A percentile compares a stretch with the other conserved stretches of the same genome.
phyloP scores from a whole-genome alignment of 2,888 invertebrate species.

The Metopia argyrocephala region DNA sequence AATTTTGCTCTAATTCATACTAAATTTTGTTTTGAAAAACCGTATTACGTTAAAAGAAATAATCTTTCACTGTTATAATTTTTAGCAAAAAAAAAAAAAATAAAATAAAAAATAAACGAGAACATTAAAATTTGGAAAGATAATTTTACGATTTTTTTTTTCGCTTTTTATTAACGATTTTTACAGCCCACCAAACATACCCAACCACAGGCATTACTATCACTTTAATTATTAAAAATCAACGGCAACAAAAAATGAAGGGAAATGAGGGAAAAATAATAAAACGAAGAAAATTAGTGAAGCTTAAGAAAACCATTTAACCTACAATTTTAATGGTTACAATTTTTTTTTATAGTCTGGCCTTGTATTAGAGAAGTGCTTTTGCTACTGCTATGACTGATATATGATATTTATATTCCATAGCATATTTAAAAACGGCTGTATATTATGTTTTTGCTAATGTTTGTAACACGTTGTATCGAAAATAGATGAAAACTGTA shows the following conservation, averaged over 20 bases:
- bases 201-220: not conserved
- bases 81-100: no score
- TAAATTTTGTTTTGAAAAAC: no score
- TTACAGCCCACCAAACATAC: conserved; percentile 14
- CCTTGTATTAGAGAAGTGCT: not conserved
- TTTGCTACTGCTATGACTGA: not conserved
- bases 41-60: no score
- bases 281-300: conserved; percentile 14
- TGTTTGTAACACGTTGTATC: no score
- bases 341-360: not conserved
- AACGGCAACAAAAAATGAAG: not conserved
- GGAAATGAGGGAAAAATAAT: not conserved
- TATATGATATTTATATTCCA: no score
- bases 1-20: no score
- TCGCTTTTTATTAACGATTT: conserved; percentile 20
- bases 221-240: conserved; percentile 20
- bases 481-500: no score
- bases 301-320: conserved; percentile 37
- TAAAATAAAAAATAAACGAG: no score
- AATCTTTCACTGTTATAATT: no score
- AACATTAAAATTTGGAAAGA: not conserved
- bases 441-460: no score
- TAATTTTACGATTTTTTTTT: conserved; percentile 5
- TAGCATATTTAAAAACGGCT: no score
- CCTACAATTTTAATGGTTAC: conserved; percentile 44